Percentiles rank a stretch among this genome's conserved stretches.
Conservation (phyloP, 1,140 invertebrate species). For the Pemphigus obesinymphae region DNA sequence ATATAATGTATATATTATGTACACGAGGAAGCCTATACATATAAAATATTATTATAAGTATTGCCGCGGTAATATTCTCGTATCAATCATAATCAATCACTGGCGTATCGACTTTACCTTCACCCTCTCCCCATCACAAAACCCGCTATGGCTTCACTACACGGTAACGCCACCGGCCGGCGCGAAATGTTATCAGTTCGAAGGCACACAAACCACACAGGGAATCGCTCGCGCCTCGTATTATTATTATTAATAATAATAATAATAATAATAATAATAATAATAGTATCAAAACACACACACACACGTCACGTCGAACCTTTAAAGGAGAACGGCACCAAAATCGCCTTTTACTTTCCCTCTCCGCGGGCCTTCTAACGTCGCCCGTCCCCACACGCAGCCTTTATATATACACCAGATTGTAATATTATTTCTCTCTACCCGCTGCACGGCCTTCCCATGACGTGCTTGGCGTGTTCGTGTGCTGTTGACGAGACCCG, state of each 20-base stretch:
- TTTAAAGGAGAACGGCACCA: too few relatives aligned
- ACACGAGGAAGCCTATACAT: not conserved
- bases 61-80: conserved; percentile 1
- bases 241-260: conserved; percentile 31
- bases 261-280: conserved; percentile 23
- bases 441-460: not conserved
- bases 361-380: not conserved
- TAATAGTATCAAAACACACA: too few relatives aligned
- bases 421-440: not conserved
- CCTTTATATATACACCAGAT: too few relatives aligned
- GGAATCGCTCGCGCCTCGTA: not conserved
- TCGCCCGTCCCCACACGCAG: too few relatives aligned
- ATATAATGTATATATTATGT: not conserved
- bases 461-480: too few relatives aligned
- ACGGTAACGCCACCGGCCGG: not conserved
- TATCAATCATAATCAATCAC: conserved; percentile 41
- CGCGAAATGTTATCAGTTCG: conserved; percentile 22
- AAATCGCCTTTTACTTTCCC: not conserved
- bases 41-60: conserved; percentile 22
- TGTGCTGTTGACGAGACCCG: too few relatives aligned
- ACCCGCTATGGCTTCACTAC: too few relatives aligned
- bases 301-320: not conserved
- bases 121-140: not conserved
- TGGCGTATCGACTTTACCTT: conserved; percentile 18
- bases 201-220: conserved; percentile 18